A percentile compares a stretch with the other conserved stretches of the same genome.
Conservation (phyloP, 2,113 vertebrate species). For the Dolichotis patagonum region DNA sequence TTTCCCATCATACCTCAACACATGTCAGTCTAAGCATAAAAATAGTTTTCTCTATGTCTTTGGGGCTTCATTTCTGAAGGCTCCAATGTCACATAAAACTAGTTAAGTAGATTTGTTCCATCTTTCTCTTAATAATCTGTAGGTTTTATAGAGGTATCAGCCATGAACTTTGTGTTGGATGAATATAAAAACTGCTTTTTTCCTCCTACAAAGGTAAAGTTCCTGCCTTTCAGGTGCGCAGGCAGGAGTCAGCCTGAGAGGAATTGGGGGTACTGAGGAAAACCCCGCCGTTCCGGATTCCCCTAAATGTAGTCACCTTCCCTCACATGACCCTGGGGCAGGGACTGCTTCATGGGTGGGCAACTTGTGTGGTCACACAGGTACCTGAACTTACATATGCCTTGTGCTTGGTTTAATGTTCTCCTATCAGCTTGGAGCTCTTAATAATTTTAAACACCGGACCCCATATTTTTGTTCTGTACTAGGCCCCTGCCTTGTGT, state of each 20-base stretch:
- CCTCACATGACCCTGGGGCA: not conserved
- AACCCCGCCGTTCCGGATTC: not conserved
- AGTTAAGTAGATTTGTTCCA: not conserved
- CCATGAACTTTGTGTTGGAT: not conserved
- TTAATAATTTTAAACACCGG: conserved; percentile 1
- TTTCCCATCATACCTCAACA: not conserved
- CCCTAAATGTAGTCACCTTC: not conserved
- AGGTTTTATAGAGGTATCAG: not conserved
- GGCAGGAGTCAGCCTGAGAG: not conserved
- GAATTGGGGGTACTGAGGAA: not conserved
- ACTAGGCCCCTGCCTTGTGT: not conserved
- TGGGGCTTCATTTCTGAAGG: not conserved
- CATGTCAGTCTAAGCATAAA: not conserved
- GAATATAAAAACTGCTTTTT: not conserved
- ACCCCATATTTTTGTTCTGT: not conserved
- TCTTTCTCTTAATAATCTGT: not conserved
- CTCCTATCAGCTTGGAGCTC: not conserved
- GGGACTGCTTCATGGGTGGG: not conserved
- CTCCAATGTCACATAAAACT: not conserved
- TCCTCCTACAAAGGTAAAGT: not conserved
- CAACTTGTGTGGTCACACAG: not conserved
- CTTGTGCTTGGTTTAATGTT: not conserved
- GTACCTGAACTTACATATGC: not conserved
- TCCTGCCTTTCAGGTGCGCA: not conserved
- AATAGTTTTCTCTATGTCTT: not conserved